Base-by-base conservation (phyloP, 2,113 vertebrate species). In the Leuciscus idus region DNA sequence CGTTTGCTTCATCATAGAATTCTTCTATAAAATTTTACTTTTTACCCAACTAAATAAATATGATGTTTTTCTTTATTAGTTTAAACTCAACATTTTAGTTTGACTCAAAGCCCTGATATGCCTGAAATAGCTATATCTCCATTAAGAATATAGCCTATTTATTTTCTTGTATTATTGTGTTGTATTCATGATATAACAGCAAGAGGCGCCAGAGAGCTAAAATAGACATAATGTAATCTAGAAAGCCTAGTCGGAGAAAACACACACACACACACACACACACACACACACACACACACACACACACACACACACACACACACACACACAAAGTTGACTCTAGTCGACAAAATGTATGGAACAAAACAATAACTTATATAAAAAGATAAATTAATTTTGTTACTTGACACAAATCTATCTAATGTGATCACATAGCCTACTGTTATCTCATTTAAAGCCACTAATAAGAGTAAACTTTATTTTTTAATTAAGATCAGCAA, bases 151-250 rank as follows among this genome's bases (percentile, higher is more conserved):
- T 7, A 39, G 6, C 36, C 43, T 46, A 52, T 17, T 4, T 15
- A 52, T 52, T 4, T 52, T 52, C 13, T 52, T 17, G 6, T 5
- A 52, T 52, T 52, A 33, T 33, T 57, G 83, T 76, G 39, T 36
- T n/a, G 46, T 21, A 50, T 21, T 85, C 12, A 4, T 0, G 1
- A 17, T 26, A 17, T 28, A 84, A 81, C 87, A 85, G 70, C 70
- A 88, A 83, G 87, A 52, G 83, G 87, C 46, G 59, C 83, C 72
- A 85, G 62, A 73, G 46, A 85, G 84, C 87, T 76, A 26, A 33
- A 61, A 17, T 12, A 43, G 12, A 79, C 11, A 36, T 23, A 68
- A 19, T 70, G 4, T 0, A 70, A 12, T 43, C 2, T 33, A 70
- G 36, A 70, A 70, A 19, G 1, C 66, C 5, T 9, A 4, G 8